Conservation (phyloP, 2,888 invertebrate genomes). For the Sminthurides aquaticus region DNA sequence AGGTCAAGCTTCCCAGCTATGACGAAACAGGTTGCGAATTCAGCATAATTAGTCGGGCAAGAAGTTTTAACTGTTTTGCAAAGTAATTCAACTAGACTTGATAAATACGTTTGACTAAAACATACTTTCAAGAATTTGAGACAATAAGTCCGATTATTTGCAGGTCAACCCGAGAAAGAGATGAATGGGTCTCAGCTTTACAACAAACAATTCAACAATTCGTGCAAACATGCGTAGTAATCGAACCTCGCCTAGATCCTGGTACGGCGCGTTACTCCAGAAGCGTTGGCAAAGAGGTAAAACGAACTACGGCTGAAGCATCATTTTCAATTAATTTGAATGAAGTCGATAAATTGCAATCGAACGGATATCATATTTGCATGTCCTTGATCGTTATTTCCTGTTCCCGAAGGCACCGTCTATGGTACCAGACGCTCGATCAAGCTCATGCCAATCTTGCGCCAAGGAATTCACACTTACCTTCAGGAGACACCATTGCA, state of each 20-base stretch:
- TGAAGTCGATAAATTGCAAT: background rate
- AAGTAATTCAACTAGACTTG: constrained; percentile 46
- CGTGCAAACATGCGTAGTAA: background rate
- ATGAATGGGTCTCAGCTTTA: constrained; percentile 52
- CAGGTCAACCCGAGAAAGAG: too few species aligned
- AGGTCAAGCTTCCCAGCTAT: constrained; percentile 46
- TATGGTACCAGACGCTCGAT: constrained; percentile 55
- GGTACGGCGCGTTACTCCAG: background rate
- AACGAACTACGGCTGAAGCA: too few species aligned
- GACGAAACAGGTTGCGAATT: constrained; percentile 53
- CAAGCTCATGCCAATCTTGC: constrained; percentile 60
- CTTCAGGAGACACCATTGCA: constrained; percentile 59
- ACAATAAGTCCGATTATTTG: too few species aligned
- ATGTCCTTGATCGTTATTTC: constrained; percentile 7
- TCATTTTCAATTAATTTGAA: too few species aligned
- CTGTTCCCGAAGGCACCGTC: constrained; percentile 53
- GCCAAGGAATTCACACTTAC: constrained; percentile 58
- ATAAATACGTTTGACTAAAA: background rate
- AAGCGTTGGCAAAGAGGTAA: constrained; percentile 46
- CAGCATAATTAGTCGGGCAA: constrained; percentile 51
- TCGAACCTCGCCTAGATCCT: background rate
- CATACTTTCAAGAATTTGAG: too few species aligned
- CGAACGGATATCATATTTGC: too few species aligned
- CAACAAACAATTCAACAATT: constrained; percentile 48
- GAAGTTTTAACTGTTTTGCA: constrained; percentile 54